Evolutionary conservation across 1,140 invertebrate genomes (phyloP).

Genomic region (Macrobrachium rosenbergii): DNA sequence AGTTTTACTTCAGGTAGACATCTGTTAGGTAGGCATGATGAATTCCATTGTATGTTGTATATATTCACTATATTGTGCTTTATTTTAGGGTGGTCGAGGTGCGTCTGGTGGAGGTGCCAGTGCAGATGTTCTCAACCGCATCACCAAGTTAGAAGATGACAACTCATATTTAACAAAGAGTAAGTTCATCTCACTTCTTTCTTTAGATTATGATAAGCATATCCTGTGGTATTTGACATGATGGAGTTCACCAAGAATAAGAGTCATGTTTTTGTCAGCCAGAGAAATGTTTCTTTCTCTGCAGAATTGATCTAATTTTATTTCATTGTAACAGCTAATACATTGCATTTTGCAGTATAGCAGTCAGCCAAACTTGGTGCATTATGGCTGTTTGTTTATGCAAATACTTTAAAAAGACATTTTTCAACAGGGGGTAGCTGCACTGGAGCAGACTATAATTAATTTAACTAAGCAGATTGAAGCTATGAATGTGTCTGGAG

Average conservation of each 20-base stretch:
- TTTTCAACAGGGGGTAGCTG: slow-evolving; percentile 48
- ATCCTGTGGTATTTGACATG: no score
- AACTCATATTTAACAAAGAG: slow-evolving; percentile 29
- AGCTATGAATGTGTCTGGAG: slow-evolving; percentile 27
- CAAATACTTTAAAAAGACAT: no score
- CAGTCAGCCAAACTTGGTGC: no score
- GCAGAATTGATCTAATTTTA: no score
- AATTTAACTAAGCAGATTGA: slow-evolving; percentile 41
- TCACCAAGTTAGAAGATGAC: slow-evolving; percentile 39
- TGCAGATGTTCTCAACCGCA: slow-evolving; percentile 49
- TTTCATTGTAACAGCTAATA: no score
- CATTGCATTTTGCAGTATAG: no score
- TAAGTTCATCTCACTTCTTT: not conserved
- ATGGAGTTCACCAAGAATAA: no score
- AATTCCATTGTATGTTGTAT: not conserved
- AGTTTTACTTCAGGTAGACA: no score
- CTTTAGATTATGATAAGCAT: not conserved
- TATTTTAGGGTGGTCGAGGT: not conserved
- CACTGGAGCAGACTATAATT: slow-evolving; percentile 35
- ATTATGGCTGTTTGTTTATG: no score
- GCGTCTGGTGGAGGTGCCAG: not conserved
- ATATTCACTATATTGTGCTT: slow-evolving; percentile 1
- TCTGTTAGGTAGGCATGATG: no score
- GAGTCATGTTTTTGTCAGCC: no score
- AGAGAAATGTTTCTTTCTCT: no score